Percentiles rank a stretch among this genome's conserved stretches.
Conservation (phyloP, 1,140 invertebrate species). For the Gonatopus flavifemur region DNA sequence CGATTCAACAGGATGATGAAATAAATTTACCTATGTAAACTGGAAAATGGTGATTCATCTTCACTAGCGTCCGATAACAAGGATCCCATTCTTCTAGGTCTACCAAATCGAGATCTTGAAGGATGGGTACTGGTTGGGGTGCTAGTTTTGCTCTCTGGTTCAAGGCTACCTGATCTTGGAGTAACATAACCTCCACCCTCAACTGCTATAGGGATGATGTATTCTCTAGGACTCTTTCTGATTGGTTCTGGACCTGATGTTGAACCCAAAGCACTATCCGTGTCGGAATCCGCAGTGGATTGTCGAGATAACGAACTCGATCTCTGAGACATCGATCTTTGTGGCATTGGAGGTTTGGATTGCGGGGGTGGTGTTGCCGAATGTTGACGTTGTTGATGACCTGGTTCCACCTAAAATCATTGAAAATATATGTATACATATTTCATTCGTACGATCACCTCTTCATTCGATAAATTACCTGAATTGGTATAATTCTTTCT, state of each 20-base stretch:
- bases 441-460: background rate
- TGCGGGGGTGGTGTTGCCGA: constrained; percentile 43
- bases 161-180: constrained; percentile 73
- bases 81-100: constrained; percentile 50
- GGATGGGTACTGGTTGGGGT: constrained; percentile 49
- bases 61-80: constrained; percentile 66
- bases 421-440: background rate
- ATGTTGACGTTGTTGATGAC: constrained; percentile 19
- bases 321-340: constrained; percentile 51
- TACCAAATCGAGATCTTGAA: constrained; percentile 49
- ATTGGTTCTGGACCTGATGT: constrained; percentile 70
- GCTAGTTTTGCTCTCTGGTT: constrained; percentile 66
- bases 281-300: constrained; percentile 70
- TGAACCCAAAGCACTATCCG: constrained; percentile 60
- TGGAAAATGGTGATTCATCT: constrained; percentile 66
- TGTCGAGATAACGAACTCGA: constrained; percentile 63
- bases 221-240: constrained; percentile 83
- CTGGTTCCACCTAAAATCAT: constrained; percentile 34
- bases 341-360: constrained; percentile 56
- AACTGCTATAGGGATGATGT: constrained; percentile 88
- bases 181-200: constrained; percentile 85
- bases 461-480: no score
- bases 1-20: background rate
- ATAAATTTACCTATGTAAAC: constrained; percentile 52
- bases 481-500: constrained; percentile 65